Base-by-base conservation (phyloP, 2,113 vertebrate species). In the Oryzias celebensis region DNA sequence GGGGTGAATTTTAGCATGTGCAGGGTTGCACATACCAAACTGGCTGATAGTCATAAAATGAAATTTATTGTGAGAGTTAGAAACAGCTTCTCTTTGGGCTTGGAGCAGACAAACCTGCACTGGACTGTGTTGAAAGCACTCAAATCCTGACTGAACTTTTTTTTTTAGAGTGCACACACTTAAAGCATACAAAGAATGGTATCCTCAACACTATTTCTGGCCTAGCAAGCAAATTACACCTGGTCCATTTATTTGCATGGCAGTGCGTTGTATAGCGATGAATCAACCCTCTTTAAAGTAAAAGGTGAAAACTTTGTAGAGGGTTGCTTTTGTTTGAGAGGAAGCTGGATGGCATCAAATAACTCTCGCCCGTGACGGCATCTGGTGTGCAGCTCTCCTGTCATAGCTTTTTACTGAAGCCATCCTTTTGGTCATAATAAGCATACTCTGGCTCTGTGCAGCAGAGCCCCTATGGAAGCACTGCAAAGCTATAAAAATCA, bases 101-200 rank as follows among this genome's bases (percentile, higher is more conserved):
- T 54, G 28, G 46, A 73, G 49, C 59, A 47, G 36, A 71, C 57
- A 71, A 8, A 56, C 59, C 45, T 47, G 14, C 0, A 15, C 62
- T 84, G 81, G 70, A 84, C 50, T n/a, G 16, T 49, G 73, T 70
- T 84, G 36, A 87, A 84, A 88, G 78, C 65, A 66, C 52, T 44
- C 10, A 69, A 45, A 77, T 36, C 49, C 50, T 56, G 65, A 84
- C 65, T 64, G 65, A 62, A 55, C 62, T 77, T 65, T 77, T 71
- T 68, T 46, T 49, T 46, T 17, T 46, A 46, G 1, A 8, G 22
- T 12, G 8, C 15, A 36, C n/a, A 36, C 45, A 54, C 73, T 46
- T 72, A 69, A 75, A 71, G 62, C 53, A 68, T 57, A 54, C 72
- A 80, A 74, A 61, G 50, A 67, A 68, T 64, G 60, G 58, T 71